These are phyloP conservation scores for Neoniphon sammara DNA, from an alignment of 2,797 vertebrate genomes.

Conservation along the genomic window DNA sequence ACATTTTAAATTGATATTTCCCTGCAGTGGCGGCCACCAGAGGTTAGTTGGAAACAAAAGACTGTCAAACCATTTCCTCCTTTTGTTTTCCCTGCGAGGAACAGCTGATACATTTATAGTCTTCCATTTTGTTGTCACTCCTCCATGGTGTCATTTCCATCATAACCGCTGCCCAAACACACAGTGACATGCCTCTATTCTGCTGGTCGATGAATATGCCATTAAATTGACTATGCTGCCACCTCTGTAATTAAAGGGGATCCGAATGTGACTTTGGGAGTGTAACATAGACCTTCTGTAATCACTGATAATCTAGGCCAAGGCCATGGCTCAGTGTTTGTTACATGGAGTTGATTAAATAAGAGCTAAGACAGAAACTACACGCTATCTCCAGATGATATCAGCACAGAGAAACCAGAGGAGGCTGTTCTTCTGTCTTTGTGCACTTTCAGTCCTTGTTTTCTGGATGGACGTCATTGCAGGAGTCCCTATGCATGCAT, in stretches of 20 bases:
- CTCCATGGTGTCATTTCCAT: background rate
- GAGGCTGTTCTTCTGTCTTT: conserved; percentile 24
- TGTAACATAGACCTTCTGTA: conserved; percentile 29
- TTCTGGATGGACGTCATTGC: background rate
- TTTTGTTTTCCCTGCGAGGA: conserved; percentile 13
- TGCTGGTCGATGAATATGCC: background rate
- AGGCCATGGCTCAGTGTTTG: conserved; percentile 34
- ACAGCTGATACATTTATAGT: conserved; percentile 17
- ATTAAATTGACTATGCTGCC: no score
- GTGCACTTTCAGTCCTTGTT: background rate
- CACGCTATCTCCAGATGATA: conserved; percentile 40
- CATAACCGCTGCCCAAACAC: no score
- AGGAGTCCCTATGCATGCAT: background rate
- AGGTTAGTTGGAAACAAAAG: no score
- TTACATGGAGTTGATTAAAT: conserved; percentile 61
- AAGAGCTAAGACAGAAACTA: conserved; percentile 26
- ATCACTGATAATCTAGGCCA: conserved; percentile 59
- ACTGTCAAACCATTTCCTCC: no score
- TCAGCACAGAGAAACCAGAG: conserved; percentile 33
- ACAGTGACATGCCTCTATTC: background rate
- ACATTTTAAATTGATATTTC: no score
- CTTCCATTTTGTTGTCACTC: conserved; percentile 42
- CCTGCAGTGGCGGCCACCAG: no score
- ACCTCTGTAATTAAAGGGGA: conserved; percentile 46
- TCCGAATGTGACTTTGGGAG: conserved; percentile 30